These are phyloP conservation scores for Epirrhoe alternata DNA, from an alignment of 2,888 invertebrate species.

Conservation along the genomic window DNA sequence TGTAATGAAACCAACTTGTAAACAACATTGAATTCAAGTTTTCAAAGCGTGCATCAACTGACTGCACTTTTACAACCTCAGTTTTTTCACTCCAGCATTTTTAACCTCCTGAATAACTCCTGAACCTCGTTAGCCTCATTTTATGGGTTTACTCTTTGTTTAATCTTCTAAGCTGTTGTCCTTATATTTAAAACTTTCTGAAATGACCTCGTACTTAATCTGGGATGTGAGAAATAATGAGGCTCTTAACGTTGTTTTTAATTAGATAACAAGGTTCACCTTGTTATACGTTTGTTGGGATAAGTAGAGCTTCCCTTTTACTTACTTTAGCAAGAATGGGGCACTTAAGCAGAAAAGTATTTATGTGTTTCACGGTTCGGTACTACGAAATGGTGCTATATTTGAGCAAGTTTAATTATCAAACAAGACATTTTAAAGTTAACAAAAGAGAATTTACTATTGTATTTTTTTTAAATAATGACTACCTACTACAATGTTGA, in stretches of 20 bases:
- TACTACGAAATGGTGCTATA: neutral
- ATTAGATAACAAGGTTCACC: constrained; percentile 18
- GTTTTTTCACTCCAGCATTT: too few species aligned
- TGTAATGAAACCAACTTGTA: too few species aligned
- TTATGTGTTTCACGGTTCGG: constrained; percentile 7
- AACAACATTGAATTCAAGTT: too few species aligned
- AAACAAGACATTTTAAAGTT: too few species aligned
- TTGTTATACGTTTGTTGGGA: constrained; percentile 18
- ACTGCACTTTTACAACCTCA: too few species aligned
- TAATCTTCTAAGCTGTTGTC: constrained; percentile 61
- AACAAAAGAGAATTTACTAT: too few species aligned
- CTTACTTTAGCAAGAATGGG: constrained; percentile 12
- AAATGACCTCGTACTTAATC: constrained; percentile 17
- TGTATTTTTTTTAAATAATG: neutral
- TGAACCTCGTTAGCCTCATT: constrained; percentile 45
- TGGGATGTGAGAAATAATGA: constrained; percentile 26
- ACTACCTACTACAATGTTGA: neutral
- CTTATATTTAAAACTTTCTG: constrained; percentile 44
- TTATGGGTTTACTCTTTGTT: constrained; percentile 68
- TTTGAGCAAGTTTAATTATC: constrained; percentile 1
- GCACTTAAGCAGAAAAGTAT: constrained; percentile 9
- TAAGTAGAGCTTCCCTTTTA: constrained; percentile 17
- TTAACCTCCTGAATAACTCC: neutral
- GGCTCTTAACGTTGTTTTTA: constrained; percentile 24
- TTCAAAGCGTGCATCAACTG: too few species aligned